These are phyloP conservation scores for Chlamydotis undulata DNA, from an alignment of 2,113 vertebrate genomes.

Conservation along the genomic window DNA sequence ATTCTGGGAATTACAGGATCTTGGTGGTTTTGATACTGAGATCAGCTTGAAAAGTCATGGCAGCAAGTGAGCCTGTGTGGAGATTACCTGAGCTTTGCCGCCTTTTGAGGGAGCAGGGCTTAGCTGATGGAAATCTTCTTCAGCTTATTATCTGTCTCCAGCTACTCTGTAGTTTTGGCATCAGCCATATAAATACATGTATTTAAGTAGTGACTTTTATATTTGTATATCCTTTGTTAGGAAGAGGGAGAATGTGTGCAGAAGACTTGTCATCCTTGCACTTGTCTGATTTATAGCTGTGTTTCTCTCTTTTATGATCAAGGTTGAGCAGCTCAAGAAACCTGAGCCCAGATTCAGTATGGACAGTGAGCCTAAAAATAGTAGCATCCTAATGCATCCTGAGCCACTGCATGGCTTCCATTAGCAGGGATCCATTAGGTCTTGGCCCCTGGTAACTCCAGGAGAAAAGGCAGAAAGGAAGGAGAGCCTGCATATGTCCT, in stretches of 20 bases:
- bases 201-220: not conserved
- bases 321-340: constrained; percentile 1
- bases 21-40: not conserved
- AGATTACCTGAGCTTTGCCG: not conserved
- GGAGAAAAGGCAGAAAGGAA: not conserved
- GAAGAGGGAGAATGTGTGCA: not conserved
- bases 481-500: not conserved
- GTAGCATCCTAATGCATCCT: constrained; percentile 25
- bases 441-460: not conserved
- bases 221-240: not conserved
- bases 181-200: not conserved
- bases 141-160: not conserved
- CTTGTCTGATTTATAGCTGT: not conserved
- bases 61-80: not conserved
- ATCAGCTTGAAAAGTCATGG: not conserved
- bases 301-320: not conserved
- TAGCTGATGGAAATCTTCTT: not conserved
- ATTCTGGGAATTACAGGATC: not conserved
- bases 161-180: not conserved
- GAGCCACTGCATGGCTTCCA: not conserved
- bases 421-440: constrained; percentile 45
- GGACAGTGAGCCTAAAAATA: constrained; percentile 42
- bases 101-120: not conserved
- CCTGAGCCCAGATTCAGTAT: not conserved
- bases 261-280: not conserved